phyloP scores from a whole-genome alignment of 2,797 vertebrate genomes.

The Gobio occitaniae region DNA sequence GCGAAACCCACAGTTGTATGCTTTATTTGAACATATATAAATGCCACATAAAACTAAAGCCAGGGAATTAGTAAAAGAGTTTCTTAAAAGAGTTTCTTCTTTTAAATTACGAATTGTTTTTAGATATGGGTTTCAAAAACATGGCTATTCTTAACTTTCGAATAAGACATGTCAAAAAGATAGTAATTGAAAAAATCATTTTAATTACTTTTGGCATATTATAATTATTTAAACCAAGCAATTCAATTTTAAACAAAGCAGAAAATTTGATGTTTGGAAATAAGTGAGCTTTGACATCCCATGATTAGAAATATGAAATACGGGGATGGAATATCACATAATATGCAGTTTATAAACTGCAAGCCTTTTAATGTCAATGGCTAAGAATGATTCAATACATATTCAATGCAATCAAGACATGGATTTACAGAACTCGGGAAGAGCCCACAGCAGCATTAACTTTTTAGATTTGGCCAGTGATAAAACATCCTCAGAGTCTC shows the following conservation, averaged over 20 bases:
- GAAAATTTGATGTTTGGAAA: not conserved
- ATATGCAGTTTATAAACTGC: not conserved
- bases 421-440: not conserved
- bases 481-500: slow-evolving; percentile 81
- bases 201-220: not conserved
- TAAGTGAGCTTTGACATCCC: not conserved
- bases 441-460: not conserved
- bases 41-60: not conserved
- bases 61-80: not conserved
- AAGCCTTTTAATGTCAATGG: not conserved
- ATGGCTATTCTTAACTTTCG: not conserved
- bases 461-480: not conserved
- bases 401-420: slow-evolving; percentile 3
- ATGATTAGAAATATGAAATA: not conserved
- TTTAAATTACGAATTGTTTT: not conserved
- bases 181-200: not conserved
- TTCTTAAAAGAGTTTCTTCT: not conserved
- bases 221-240: not conserved
- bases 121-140: not conserved
- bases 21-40: not conserved
- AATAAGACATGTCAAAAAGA: not conserved
- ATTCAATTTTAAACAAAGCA: not conserved
- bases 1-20: not conserved
- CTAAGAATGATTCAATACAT: not conserved
- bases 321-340: not conserved